phyloP scores from a whole-genome alignment of 2,797 vertebrate genomes.

The Hafferia zeledoni region DNA sequence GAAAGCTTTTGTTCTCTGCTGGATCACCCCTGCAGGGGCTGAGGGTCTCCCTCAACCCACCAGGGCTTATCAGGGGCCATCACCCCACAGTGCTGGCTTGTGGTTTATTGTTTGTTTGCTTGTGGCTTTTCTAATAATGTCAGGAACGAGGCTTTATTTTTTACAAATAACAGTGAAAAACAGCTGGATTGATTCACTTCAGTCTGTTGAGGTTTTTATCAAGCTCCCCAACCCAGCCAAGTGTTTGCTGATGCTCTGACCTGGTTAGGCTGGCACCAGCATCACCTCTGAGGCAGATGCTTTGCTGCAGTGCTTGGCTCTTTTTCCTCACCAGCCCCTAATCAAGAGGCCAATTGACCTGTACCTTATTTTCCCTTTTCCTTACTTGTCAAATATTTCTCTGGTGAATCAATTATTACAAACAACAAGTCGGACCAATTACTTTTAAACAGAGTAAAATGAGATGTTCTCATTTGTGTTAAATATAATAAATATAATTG shows the following conservation, averaged over 20 bases:
- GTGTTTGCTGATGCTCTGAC: not conserved
- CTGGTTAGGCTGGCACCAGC: not conserved
- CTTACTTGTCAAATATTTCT: not conserved
- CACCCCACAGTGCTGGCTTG: not conserved
- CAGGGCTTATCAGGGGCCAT: no score
- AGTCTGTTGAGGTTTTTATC: not conserved
- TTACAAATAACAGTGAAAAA: not conserved
- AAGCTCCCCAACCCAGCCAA: not conserved
- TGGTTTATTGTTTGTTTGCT: not conserved
- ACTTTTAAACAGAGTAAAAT: not conserved
- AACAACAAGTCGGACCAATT: not conserved
- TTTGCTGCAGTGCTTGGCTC: rapidly evolving
- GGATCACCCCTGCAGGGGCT: no score
- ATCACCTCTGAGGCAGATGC: not conserved
- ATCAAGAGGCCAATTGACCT: not conserved
- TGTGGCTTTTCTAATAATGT: no score
- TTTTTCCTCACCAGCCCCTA: not conserved
- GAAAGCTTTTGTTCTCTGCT: no score
- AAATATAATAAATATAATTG: not conserved
- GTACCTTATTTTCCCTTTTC: not conserved
- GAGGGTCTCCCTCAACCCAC: no score
- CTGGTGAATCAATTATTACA: not conserved
- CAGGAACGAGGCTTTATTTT: not conserved
- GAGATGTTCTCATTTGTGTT: not conserved
- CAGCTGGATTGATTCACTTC: not conserved